A percentile compares a stretch with the other conserved stretches of the same genome.
phyloP scores from a whole-genome alignment of 2,888 invertebrate species.

The Heliconius sara region DNA sequence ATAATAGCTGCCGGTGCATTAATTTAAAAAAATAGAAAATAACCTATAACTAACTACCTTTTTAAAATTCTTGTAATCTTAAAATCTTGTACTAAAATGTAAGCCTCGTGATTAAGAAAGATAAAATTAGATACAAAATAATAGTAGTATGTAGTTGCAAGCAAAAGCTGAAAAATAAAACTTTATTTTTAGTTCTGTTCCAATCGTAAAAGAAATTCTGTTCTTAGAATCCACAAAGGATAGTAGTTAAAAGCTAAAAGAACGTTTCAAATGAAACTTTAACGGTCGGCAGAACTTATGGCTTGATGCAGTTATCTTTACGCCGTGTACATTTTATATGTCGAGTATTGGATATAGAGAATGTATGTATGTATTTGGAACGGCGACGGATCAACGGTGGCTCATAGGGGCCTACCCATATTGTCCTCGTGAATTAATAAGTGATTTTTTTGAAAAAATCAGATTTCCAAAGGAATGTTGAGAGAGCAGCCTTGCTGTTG shows the following conservation, averaged over 20 bases:
- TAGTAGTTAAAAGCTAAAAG: constrained; percentile 67
- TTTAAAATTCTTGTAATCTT: too few species aligned
- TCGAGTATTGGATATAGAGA: not conserved
- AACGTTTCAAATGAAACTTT: constrained; percentile 69
- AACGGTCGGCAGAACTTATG: constrained; percentile 35
- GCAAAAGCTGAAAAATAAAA: constrained; percentile 58
- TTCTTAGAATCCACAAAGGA: constrained; percentile 74
- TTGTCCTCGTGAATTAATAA: too few species aligned
- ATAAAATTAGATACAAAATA: constrained; percentile 30
- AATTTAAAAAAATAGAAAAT: not conserved
- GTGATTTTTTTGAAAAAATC: too few species aligned
- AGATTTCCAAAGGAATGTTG: too few species aligned
- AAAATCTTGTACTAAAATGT: not conserved
- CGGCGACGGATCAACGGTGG: too few species aligned
- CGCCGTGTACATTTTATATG: constrained; percentile 14
- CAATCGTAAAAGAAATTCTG: constrained; percentile 67
- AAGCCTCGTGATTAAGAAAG: constrained; percentile 23
- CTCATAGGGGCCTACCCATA: too few species aligned
- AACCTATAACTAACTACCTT: not conserved
- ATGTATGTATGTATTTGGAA: not conserved
- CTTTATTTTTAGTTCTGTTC: constrained; percentile 55
- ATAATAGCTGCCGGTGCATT: not conserved
- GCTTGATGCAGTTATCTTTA: constrained; percentile 32
- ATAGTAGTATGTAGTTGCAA: constrained; percentile 3
- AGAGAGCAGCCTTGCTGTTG: too few species aligned